Percentiles rank a stretch among this genome's conserved stretches.
phyloP scores from a whole-genome alignment of 1,140 invertebrate genomes.

The Parapsyche elsis region DNA sequence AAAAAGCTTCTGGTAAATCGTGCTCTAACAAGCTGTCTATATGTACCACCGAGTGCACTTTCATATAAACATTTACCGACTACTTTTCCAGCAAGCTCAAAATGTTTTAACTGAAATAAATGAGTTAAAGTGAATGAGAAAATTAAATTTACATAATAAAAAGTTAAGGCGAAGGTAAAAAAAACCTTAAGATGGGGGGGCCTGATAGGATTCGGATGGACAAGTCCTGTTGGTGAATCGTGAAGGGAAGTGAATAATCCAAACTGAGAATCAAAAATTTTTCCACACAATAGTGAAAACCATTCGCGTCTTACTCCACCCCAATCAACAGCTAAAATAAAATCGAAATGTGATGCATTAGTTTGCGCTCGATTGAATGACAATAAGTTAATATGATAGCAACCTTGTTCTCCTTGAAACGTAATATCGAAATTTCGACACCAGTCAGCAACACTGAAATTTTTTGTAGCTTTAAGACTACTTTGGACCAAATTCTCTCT shows the following conservation, averaged over 20 bases:
- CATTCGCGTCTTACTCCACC: constrained; percentile 92
- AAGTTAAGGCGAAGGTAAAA: constrained; percentile 4
- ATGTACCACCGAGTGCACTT: constrained; percentile 87
- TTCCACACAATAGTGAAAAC: constrained; percentile 90
- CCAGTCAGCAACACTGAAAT: constrained; percentile 85
- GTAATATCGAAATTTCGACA: constrained; percentile 93
- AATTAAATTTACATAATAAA: constrained; percentile 15
- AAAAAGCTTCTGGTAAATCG: constrained; percentile 93
- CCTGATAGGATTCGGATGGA: constrained; percentile 88
- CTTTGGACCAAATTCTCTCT: constrained; percentile 84
- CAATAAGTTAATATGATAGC: not conserved
- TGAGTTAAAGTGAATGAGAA: not conserved
- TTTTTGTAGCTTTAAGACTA: constrained; percentile 87
- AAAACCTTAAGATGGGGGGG: constrained; percentile 75
- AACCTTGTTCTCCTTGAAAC: constrained; percentile 91
- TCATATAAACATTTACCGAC: constrained; percentile 96
- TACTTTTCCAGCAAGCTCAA: constrained; percentile 93
- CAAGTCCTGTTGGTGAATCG: constrained; percentile 84
- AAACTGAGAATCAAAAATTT: constrained; percentile 86
- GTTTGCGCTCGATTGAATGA: constrained; percentile 39
- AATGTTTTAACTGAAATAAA: constrained; percentile 77
- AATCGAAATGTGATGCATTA: constrained; percentile 2
- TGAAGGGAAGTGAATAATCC: constrained; percentile 87
- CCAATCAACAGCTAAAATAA: constrained; percentile 85
- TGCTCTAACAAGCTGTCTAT: constrained; percentile 89